These are phyloP conservation scores for Numida meleagris DNA, from an alignment of 2,113 vertebrate genomes.

Conservation along the genomic window DNA sequence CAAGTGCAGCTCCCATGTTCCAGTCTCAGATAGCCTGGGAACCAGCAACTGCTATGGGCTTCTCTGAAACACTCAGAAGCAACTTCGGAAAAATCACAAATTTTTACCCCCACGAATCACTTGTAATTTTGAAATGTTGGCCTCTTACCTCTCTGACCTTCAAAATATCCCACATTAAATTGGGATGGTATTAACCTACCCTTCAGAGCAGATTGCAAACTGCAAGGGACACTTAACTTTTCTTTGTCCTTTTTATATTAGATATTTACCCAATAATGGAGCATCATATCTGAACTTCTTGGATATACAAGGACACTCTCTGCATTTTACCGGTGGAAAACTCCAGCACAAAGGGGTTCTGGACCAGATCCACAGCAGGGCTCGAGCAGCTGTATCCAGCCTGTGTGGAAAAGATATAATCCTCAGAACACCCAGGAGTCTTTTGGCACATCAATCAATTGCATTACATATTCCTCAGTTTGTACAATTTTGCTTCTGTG, in stretches of 20 bases:
- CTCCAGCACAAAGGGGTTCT: background rate
- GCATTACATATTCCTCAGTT: background rate
- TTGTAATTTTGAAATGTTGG: background rate
- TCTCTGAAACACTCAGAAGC: background rate
- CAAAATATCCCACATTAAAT: background rate
- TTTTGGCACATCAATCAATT: constrained; percentile 14
- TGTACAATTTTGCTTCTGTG: background rate
- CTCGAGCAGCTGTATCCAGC: background rate
- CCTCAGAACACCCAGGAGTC: constrained; percentile 26
- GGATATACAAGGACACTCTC: background rate
- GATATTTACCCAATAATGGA: background rate
- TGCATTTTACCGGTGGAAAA: constrained; percentile 1
- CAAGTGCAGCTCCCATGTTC: background rate
- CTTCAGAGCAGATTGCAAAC: background rate
- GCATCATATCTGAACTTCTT: background rate
- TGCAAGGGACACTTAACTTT: background rate
- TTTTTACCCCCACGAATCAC: background rate
- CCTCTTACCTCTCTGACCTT: background rate
- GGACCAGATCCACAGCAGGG: background rate
- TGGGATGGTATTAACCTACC: background rate
- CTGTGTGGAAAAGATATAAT: constrained; percentile 32
- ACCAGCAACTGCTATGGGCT: background rate
- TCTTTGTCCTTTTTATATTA: background rate
- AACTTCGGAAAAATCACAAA: background rate
- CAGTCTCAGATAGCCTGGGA: background rate